These are phyloP conservation scores for Tapera naevia DNA, from an alignment of 2,797 vertebrate species.

Conservation along the genomic window DNA sequence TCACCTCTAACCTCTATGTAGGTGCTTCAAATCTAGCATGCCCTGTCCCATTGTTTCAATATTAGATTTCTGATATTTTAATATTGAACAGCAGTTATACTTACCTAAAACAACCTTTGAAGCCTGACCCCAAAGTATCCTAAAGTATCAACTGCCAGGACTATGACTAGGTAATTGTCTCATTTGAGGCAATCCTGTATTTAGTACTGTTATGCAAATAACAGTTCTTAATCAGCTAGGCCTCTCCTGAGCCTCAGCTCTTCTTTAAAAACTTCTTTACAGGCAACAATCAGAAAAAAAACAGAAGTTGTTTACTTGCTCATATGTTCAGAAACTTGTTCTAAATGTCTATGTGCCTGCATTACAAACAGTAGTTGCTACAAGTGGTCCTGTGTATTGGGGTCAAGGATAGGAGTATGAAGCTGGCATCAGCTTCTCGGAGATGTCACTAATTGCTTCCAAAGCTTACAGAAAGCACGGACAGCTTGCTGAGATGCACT, in stretches of 20 bases:
- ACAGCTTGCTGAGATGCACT: not conserved
- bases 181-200: not conserved
- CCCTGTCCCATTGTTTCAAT: not conserved
- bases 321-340: not conserved
- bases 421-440: not conserved
- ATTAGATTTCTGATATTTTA: not conserved
- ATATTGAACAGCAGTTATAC: not conserved
- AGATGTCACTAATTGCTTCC: not conserved
- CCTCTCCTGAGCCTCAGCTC: not conserved
- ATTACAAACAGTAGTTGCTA: not conserved
- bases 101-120: not conserved
- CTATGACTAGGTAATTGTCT: not conserved
- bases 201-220: not conserved
- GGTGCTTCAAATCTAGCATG: not conserved
- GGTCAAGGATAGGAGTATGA: not conserved
- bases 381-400: not conserved
- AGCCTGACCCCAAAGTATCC: not conserved
- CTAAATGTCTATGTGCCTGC: not conserved
- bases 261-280: not conserved
- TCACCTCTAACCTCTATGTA: rapidly evolving
- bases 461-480: not conserved
- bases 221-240: not conserved
- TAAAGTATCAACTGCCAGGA: not conserved
- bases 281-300: not conserved
- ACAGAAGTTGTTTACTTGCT: not conserved